Evolutionary conservation across 1,140 invertebrate species (phyloP).

Genomic region (Ostrea edulis): DNA sequence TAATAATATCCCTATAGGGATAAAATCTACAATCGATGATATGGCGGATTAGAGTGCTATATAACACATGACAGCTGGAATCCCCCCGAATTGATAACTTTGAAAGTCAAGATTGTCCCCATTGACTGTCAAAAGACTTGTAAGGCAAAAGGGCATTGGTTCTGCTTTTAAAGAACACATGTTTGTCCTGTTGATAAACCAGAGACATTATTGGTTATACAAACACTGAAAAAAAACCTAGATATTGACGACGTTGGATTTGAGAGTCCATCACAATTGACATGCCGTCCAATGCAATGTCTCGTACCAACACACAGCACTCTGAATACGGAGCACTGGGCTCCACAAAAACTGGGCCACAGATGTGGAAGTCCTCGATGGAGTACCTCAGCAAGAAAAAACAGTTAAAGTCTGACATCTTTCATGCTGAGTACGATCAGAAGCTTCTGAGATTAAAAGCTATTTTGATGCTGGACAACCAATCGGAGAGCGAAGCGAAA

Average conservation of each 20-base stretch:
- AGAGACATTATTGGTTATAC: neutral
- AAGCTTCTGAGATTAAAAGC: neutral
- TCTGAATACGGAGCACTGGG: neutral
- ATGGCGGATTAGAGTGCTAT: constrained; percentile 15
- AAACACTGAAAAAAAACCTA: neutral
- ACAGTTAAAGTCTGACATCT: neutral
- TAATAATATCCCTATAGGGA: constrained; percentile 23
- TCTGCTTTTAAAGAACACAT: constrained; percentile 12
- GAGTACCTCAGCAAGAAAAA: constrained; percentile 1
- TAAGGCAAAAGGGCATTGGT: neutral
- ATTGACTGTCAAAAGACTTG: neutral
- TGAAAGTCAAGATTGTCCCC: constrained; percentile 19
- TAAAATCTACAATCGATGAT: constrained; percentile 19
- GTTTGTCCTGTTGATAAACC: constrained; percentile 5
- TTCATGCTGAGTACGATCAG: constrained; percentile 12
- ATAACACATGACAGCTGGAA: constrained; percentile 24
- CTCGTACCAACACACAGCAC: neutral
- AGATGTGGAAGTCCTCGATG: constrained; percentile 5
- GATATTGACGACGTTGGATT: neutral
- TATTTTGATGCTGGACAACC: neutral
- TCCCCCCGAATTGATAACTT: constrained; percentile 1
- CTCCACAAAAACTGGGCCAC: neutral
- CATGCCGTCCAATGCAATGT: neutral
- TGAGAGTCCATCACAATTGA: neutral
- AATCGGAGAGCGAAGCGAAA: constrained; percentile 47